These are phyloP conservation scores for Pollenia angustigena DNA, from an alignment of 2,888 invertebrate species.

Conservation along the genomic window DNA sequence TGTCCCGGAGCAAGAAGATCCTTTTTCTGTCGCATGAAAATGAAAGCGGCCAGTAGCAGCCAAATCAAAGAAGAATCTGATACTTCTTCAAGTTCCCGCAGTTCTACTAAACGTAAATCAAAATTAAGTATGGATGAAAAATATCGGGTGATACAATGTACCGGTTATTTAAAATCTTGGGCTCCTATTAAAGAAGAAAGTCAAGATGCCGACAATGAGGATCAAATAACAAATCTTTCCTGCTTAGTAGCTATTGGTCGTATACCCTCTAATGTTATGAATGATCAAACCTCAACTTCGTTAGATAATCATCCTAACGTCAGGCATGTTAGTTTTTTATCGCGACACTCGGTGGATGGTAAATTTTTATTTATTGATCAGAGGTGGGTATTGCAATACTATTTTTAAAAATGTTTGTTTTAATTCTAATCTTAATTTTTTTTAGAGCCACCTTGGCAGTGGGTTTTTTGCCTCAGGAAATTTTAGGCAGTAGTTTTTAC, in stretches of 20 bases:
- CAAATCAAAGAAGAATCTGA: conserved; percentile 89
- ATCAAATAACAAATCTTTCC: conserved; percentile 88
- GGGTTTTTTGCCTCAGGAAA: conserved; percentile 96
- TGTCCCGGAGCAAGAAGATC: conserved; percentile 95
- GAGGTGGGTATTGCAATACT: conserved; percentile 85
- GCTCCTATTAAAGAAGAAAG: conserved; percentile 91
- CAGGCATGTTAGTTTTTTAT: conserved; percentile 90
- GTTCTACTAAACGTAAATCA: conserved; percentile 88
- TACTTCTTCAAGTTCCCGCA: conserved; percentile 83
- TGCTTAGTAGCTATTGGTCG: conserved; percentile 96
- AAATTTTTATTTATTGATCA: conserved; percentile 97
- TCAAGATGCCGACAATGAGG: conserved; percentile 86
- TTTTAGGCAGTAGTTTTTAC: conserved; percentile 96
- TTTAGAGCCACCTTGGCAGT: conserved; percentile 93
- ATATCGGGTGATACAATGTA: conserved; percentile 95
- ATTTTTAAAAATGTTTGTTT: background rate
- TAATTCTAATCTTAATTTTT: conserved; percentile 54
- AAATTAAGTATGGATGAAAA: conserved; percentile 88
- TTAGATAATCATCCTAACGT: conserved; percentile 85
- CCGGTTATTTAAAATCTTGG: conserved; percentile 97
- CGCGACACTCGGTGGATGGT: conserved; percentile 94
- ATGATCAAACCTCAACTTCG: conserved; percentile 85
- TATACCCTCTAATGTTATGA: conserved; percentile 87
- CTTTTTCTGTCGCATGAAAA: conserved; percentile 97
- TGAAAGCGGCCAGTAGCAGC: conserved; percentile 86